phyloP scores from a whole-genome alignment of 2,888 invertebrate species.

The Melipona bicolor region DNA sequence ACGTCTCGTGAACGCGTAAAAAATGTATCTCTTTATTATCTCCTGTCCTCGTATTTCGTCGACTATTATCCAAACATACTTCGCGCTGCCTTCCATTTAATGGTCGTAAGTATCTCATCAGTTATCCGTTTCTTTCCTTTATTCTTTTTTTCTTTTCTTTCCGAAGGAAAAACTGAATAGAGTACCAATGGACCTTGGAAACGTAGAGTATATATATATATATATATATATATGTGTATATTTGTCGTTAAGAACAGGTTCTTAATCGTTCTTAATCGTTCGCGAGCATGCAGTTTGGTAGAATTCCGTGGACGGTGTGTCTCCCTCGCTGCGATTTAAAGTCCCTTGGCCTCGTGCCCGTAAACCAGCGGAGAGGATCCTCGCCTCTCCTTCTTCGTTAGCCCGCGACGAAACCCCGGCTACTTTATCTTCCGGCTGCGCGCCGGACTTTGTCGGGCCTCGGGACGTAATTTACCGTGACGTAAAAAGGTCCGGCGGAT shows the following conservation, averaged over 20 bases:
- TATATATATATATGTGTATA: too few relatives aligned
- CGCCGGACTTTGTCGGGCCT: constrained; percentile 32
- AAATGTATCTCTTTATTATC: constrained; percentile 1
- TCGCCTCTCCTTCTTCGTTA: constrained; percentile 41
- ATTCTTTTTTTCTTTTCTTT: too few relatives aligned
- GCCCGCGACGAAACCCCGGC: constrained; percentile 2
- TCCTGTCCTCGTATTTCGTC: background rate
- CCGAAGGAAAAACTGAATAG: background rate
- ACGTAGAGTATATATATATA: too few relatives aligned
- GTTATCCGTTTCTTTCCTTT: background rate
- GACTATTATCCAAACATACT: background rate
- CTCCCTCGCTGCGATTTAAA: constrained; percentile 38
- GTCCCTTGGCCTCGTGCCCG: constrained; percentile 45
- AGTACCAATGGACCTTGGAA: too few relatives aligned
- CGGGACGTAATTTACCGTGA: constrained; percentile 37
- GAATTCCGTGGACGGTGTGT: background rate
- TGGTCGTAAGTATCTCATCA: background rate
- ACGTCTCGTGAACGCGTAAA: background rate
- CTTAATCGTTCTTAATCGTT: constrained; percentile 17
- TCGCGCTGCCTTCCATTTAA: background rate
- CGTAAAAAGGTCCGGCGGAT: constrained; percentile 37
- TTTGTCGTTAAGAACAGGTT: too few relatives aligned
- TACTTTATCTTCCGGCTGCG: constrained; percentile 33
- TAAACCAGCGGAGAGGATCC: constrained; percentile 15
- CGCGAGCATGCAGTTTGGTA: background rate